Percentiles rank a stretch among this genome's conserved stretches.
These are phyloP conservation scores for Apodemus speciosus DNA, from an alignment of 2,113 vertebrate species.

Conservation along the genomic window DNA sequence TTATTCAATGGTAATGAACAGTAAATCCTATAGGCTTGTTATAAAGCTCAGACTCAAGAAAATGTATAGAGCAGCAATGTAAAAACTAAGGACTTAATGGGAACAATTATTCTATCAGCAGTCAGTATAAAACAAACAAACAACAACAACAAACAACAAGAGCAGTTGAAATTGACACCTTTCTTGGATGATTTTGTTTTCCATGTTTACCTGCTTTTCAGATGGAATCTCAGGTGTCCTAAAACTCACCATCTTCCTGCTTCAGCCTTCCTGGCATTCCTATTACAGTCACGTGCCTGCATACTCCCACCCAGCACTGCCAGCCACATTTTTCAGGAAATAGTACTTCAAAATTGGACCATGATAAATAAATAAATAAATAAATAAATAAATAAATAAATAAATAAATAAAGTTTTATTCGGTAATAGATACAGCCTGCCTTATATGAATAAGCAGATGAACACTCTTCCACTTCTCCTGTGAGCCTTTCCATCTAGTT, in stretches of 20 bases:
- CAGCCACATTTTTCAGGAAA: background rate
- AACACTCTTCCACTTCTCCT: background rate
- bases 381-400: conserved; percentile 10
- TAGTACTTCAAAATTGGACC: background rate
- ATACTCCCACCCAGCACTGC: background rate
- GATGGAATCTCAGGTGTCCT: background rate
- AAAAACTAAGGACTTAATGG: conserved; percentile 1
- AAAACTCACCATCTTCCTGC: background rate
- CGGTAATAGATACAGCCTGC: background rate
- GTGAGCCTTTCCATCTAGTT: background rate
- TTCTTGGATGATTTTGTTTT: background rate
- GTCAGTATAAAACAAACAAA: background rate
- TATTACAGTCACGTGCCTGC: background rate
- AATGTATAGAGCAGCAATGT: background rate
- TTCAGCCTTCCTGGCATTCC: too few relatives aligned
- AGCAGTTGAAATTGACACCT: background rate
- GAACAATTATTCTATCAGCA: background rate
- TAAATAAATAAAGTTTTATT: background rate
- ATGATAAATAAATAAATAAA: conserved; percentile 27
- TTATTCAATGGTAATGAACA: background rate
- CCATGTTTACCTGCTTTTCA: background rate
- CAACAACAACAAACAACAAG: background rate
- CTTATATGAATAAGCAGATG: background rate
- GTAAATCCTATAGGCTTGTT: background rate
- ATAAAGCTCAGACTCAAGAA: conserved; percentile 21